Percentiles rank a stretch among this genome's conserved stretches.
These are phyloP conservation scores for Muraenolepis orangiensis DNA, from an alignment of 2,797 vertebrate species.

Conservation along the genomic window DNA sequence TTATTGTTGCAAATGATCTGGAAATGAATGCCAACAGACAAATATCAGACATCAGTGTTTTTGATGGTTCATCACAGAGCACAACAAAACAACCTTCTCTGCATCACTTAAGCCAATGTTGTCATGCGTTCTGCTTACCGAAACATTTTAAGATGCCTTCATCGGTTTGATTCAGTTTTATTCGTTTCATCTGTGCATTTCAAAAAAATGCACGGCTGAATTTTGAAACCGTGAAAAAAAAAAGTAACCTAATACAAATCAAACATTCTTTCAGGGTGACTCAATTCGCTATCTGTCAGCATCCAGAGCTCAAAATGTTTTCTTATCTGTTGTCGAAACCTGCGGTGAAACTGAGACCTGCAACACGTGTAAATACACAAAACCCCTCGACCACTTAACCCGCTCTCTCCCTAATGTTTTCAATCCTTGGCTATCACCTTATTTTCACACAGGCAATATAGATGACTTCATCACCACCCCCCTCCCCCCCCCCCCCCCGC, in stretches of 20 bases:
- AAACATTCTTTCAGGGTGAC: background rate
- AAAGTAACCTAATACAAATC: background rate
- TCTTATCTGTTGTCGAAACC: slow-evolving; percentile 52
- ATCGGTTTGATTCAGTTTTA: background rate
- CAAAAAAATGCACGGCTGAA: background rate
- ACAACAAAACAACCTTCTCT: no score
- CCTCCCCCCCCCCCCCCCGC: slow-evolving; percentile 26
- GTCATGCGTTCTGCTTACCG: no score
- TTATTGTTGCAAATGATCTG: background rate
- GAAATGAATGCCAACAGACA: background rate
- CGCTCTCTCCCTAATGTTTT: slow-evolving; percentile 33
- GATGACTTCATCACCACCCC: slow-evolving; percentile 65
- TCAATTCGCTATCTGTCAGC: background rate
- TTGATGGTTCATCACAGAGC: no score
- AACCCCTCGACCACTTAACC: background rate
- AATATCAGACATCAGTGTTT: no score
- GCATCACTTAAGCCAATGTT: no score
- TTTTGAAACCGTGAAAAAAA: background rate
- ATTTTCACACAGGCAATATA: slow-evolving; percentile 61
- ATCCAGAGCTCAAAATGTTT: slow-evolving; percentile 35
- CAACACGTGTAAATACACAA: slow-evolving; percentile 23
- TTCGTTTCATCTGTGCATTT: no score
- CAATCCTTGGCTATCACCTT: slow-evolving; percentile 51
- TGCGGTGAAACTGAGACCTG: slow-evolving; percentile 55
- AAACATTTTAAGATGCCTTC: background rate